Evolutionary conservation across 2,113 vertebrate species (phyloP), one percentile per base, ranked within the genome.

Genomic region (Ranitomeya variabilis): DNA sequence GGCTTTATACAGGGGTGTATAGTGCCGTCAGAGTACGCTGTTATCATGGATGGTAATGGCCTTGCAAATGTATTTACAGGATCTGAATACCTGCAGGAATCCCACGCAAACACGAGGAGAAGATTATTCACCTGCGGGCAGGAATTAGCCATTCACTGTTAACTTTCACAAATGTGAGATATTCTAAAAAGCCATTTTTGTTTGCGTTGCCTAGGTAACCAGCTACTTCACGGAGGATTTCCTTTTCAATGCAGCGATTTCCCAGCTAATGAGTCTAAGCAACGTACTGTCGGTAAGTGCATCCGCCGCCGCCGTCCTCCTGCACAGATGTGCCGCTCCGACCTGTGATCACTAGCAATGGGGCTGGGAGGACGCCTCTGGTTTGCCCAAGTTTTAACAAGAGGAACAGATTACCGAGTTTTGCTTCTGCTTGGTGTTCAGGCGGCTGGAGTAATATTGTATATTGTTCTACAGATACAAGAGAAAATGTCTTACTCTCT

Each of bases 201-300:
- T 89, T 84, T 89, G 81, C 21, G 87, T 89, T 89, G 71, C 90
- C 85, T 88, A 99, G 98, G 97, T 99, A 91, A 99, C 97, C 0
- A 71, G 90, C 82, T 92, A 96, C 91, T 97, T 98, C 93, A 96
- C 95, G 2, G 95, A 98, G 91, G 97, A 98, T 92, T 96, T 97
- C 92, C 92, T 96, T 19, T 95, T 99, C 92, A 98, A 99, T 57
- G 95, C 97, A 11, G 97, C 94, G n/a, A 96, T 99, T 92, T 97
- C 98, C 66, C 95, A 95, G 12, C 83, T 99, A 89, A 99, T 99
- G 97, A 95, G 97, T 66, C 95, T 99, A 80, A 97, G 94, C 92
- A 96, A 96, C 4, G 85, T 93, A 26, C 95, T 99, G 73, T 93
- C 37, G 66, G 98, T 99, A 92, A 97, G 97, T 91, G 73, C 6